Base-by-base conservation (phyloP, 2,113 vertebrate species). In the Anarrhichthys ocellatus region DNA sequence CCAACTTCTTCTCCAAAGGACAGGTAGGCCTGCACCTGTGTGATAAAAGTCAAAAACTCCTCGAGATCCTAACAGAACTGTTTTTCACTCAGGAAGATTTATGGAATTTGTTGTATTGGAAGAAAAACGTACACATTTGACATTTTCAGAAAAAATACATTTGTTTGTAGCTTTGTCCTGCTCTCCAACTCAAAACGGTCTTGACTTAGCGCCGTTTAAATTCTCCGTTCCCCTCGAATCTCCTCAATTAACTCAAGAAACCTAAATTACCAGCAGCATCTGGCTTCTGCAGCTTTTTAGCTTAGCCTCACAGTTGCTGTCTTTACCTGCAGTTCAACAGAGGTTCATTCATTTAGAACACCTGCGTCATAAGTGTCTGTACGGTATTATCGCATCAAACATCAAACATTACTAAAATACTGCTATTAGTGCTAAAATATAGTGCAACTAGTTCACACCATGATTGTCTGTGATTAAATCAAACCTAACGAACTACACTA, bases 1-100 rank as follows among this genome's bases (percentile, higher is more conserved):
- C 97, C 62, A 98, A 97, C 93, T 98, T 96, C 93, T 98, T 98
- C 87, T 70, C 2, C n/a, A 98, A 98, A 88, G 97, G 96, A 79
- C 97, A 98, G 96, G 97, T 98, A 72, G 62, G 82, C 72, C 64
- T 34, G 18, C 0, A 0, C 8, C 7, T 72, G 9, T 38, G 14
- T 64, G 38, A 38, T 50, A 32, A 3, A 32, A 32, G 3, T 32
- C 48, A 50, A 50, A 20, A 50, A 50, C 7, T 32, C 32, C 32
- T 4, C 2, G 18, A 9, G 48, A 50, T 50, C 18, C 9, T 22
- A 2, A 10, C 67, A 52, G 29, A 50, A 6, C 29, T 34, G 1
- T 34, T 34, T 56, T 58, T 62, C 18, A 20, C 18, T 50, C 0
- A 20, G 48, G 18, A 50, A 50, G 48, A 50, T 50, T 17, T 2